phyloP scores from a whole-genome alignment of 2,888 invertebrate species.

The Rhingia campestris region DNA sequence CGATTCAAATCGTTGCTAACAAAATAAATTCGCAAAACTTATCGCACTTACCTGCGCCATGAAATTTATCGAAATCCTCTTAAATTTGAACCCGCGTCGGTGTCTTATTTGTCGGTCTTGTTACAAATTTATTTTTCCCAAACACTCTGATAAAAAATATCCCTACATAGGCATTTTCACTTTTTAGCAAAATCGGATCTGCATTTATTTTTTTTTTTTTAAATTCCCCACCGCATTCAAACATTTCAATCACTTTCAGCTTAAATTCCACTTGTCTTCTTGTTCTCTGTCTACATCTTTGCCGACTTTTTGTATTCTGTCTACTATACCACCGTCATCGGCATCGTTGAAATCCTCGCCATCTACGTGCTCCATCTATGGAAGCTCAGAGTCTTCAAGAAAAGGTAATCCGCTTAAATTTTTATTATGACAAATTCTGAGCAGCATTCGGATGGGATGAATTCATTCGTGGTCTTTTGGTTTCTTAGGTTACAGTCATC shows the following conservation, averaged over 20 bases:
- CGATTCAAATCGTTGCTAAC: too few species aligned
- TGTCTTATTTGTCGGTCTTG: slow-evolving; percentile 25
- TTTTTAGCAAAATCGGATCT: slow-evolving; percentile 6
- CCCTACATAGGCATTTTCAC: slow-evolving; percentile 1
- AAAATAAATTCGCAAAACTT: neutral
- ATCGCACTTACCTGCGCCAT: neutral
- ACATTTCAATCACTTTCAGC: slow-evolving; percentile 62
- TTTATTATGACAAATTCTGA: slow-evolving; percentile 72
- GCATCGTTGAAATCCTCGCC: neutral
- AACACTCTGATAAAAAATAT: slow-evolving; percentile 23
- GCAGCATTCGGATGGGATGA: slow-evolving; percentile 66
- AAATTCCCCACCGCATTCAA: neutral
- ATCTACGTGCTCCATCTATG: slow-evolving; percentile 11
- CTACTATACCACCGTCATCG: neutral
- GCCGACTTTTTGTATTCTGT: neutral
- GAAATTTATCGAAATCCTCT: neutral
- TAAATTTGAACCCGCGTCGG: slow-evolving; percentile 19
- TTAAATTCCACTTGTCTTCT: slow-evolving; percentile 57
- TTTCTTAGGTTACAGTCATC: slow-evolving; percentile 58
- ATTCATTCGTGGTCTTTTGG: slow-evolving; percentile 63
- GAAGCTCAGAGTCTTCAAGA: slow-evolving; percentile 37
- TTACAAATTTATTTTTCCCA: slow-evolving; percentile 39
- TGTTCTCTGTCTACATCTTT: neutral
- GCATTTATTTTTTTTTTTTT: slow-evolving; percentile 51
- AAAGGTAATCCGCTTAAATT: slow-evolving; percentile 73